phyloP scores from a whole-genome alignment of 1,140 invertebrate genomes.

The Trichonephila inaurata region DNA sequence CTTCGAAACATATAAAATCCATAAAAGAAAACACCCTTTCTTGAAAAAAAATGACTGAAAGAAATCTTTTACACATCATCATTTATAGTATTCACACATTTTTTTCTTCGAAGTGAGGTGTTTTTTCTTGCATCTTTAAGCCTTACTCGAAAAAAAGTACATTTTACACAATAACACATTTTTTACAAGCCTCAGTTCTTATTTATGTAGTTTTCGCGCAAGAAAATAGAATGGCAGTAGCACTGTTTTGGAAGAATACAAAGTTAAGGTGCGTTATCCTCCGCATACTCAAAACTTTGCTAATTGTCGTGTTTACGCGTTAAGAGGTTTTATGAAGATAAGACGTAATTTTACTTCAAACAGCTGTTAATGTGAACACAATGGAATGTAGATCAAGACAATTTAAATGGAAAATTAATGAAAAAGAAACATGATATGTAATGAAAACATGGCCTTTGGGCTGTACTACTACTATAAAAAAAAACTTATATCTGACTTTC shows the following conservation, averaged over 20 bases:
- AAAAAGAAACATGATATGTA: no score
- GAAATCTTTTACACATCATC: slow-evolving; percentile 35
- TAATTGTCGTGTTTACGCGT: slow-evolving; percentile 48
- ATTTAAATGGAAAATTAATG: no score
- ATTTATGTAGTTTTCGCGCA: slow-evolving; percentile 59
- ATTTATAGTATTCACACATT: slow-evolving; percentile 34
- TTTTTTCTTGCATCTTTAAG: slow-evolving; percentile 32
- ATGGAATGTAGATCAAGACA: not conserved
- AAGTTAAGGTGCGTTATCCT: slow-evolving; percentile 51
- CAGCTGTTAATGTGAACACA: not conserved
- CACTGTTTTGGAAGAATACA: slow-evolving; percentile 63
- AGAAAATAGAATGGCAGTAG: no score
- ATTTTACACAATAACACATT: not conserved
- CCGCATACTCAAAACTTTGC: not conserved
- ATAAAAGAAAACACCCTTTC: not conserved
- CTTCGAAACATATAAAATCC: not conserved
- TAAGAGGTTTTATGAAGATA: not conserved
- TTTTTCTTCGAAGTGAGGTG: not conserved
- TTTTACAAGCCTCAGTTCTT: slow-evolving; percentile 17
- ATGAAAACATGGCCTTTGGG: no score
- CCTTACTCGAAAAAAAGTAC: slow-evolving; percentile 1
- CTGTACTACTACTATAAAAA: no score
- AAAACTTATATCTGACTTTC: no score
- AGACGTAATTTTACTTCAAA: slow-evolving; percentile 25
- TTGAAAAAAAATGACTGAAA: slow-evolving; percentile 24